Percentiles rank a stretch among this genome's conserved stretches.
These are phyloP conservation scores for Amblyjoppa fuscipennis DNA, from an alignment of 2,888 invertebrate genomes.

Conservation along the genomic window DNA sequence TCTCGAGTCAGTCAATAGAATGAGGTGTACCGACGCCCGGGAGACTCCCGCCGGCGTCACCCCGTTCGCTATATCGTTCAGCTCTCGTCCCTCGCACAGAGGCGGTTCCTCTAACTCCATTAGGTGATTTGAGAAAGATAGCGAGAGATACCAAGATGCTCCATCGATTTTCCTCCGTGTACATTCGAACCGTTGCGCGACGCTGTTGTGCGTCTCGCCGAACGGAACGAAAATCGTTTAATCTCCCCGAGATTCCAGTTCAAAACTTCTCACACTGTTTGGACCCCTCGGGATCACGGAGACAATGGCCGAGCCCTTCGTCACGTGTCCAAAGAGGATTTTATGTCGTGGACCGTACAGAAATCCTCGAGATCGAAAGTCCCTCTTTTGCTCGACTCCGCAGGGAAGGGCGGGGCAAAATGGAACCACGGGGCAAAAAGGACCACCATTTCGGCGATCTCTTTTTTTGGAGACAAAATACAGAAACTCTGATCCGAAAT, in stretches of 20 bases:
- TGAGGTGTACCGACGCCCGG: slow-evolving; percentile 39
- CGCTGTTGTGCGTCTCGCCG: not conserved
- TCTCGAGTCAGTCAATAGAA: slow-evolving; percentile 47
- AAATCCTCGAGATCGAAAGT: slow-evolving; percentile 1
- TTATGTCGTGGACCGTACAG: not conserved
- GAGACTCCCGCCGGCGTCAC: slow-evolving; percentile 26
- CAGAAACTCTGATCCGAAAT: no score
- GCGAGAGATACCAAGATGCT: slow-evolving; percentile 26
- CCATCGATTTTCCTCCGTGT: slow-evolving; percentile 30
- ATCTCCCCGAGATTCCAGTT: slow-evolving; percentile 17
- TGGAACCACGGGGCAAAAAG: no score
- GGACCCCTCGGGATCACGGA: not conserved
- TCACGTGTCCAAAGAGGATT: not conserved
- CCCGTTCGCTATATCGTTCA: not conserved
- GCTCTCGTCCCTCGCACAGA: slow-evolving; percentile 6
- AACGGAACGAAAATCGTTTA: slow-evolving; percentile 11
- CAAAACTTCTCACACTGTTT: slow-evolving; percentile 30
- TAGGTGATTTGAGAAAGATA: slow-evolving; percentile 38
- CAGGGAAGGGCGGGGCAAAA: no score
- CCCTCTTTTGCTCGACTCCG: not conserved
- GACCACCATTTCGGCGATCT: no score
- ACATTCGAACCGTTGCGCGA: slow-evolving; percentile 7
- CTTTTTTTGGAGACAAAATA: no score
- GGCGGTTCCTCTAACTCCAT: slow-evolving; percentile 32
- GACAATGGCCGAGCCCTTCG: not conserved